These are phyloP conservation scores for Coelopa frigida DNA, from an alignment of 1,140 invertebrate genomes.

Conservation along the genomic window DNA sequence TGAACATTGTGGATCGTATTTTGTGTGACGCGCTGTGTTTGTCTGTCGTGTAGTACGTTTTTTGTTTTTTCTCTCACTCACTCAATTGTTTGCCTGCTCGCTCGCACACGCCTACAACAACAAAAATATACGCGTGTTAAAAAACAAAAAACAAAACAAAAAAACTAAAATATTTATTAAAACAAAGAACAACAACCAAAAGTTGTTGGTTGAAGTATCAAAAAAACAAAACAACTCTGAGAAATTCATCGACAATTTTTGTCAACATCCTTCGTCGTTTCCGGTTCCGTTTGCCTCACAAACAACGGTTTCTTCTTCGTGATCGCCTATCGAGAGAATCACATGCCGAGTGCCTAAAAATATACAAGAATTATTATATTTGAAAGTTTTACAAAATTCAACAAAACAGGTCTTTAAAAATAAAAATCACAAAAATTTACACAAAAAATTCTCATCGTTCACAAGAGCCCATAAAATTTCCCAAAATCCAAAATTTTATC, in stretches of 20 bases:
- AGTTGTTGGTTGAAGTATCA: background rate
- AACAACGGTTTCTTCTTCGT: no score
- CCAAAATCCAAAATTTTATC: no score
- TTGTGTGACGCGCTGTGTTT: no score
- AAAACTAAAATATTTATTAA: background rate
- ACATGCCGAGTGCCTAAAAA: conserved; percentile 1
- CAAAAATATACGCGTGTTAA: background rate
- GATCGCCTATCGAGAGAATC: no score
- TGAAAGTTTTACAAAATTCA: conserved; percentile 1
- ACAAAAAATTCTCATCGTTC: background rate
- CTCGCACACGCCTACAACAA: background rate
- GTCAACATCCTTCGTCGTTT: no score
- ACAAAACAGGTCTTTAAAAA: background rate
- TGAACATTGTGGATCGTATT: conserved; percentile 40
- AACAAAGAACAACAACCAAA: background rate
- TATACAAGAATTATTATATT: background rate
- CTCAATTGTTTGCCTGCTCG: no score
- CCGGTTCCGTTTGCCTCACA: no score
- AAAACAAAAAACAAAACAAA: conserved; percentile 3
- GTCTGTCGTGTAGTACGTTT: conserved; percentile 24
- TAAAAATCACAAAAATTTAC: background rate
- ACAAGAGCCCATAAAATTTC: no score
- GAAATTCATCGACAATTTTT: conserved; percentile 1
- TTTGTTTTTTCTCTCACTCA: background rate
- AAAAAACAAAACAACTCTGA: background rate